These are phyloP conservation scores for Pelochelys cantorii DNA, from an alignment of 2,797 vertebrate species.

Conservation along the genomic window DNA sequence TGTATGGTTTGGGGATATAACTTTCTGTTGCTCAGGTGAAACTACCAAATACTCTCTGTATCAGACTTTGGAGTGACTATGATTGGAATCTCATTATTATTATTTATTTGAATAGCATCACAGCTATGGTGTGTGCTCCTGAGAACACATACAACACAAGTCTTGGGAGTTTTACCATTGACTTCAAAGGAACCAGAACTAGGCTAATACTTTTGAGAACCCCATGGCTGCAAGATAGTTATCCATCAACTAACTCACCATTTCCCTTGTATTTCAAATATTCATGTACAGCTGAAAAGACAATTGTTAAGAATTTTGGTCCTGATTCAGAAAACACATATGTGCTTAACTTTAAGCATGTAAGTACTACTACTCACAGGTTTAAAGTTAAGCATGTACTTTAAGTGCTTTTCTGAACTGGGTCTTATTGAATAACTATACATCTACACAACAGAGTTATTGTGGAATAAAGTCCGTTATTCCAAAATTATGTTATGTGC, in stretches of 20 bases:
- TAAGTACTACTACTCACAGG: neutral
- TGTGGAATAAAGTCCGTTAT: too few relatives aligned
- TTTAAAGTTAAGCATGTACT: neutral
- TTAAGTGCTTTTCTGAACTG: neutral
- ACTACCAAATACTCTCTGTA: neutral
- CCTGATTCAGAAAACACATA: neutral
- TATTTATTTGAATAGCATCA: neutral
- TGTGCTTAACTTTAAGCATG: neutral
- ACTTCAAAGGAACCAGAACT: neutral
- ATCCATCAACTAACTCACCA: neutral
- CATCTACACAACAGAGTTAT: too few relatives aligned
- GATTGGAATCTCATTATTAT: neutral
- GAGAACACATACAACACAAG: fast-evolving
- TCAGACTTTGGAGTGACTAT: neutral
- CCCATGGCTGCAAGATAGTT: neutral
- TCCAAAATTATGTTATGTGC: too few relatives aligned
- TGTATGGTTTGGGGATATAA: slow-evolving; percentile 9
- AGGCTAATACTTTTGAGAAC: neutral
- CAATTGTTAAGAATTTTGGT: neutral
- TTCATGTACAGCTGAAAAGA: neutral
- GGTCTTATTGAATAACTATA: neutral
- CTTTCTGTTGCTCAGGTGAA: neutral
- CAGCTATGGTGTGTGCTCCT: neutral
- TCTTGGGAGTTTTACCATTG: neutral
- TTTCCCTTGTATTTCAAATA: neutral